Evolutionary conservation across 2,888 invertebrate species (phyloP).

Genomic region (Tenthredo scrophulariae): DNA sequence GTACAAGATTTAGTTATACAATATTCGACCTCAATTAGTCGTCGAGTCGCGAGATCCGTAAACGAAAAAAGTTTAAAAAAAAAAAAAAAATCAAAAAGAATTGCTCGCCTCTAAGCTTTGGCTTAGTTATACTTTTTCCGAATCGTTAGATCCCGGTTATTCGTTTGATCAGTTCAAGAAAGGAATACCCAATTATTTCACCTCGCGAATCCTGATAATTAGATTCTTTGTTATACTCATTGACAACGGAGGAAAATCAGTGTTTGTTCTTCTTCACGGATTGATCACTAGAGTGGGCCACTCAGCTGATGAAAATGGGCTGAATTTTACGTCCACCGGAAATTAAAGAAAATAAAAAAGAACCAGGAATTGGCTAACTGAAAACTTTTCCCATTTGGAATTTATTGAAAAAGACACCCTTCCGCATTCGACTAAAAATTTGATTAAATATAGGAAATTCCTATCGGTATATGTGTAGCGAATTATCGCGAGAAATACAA

Average conservation of each 20-base stretch:
- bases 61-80: not conserved
- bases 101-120: not conserved
- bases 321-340: not conserved
- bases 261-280: not conserved
- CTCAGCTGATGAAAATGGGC: not conserved
- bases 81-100: not conserved
- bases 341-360: not conserved
- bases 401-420: not conserved
- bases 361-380: not conserved
- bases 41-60: not conserved
- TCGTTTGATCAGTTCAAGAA: not conserved
- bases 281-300: not conserved
- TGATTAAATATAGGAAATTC: not conserved
- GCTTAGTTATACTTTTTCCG: not conserved
- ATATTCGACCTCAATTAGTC: not conserved
- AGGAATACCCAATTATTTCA: not conserved
- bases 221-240: slow-evolving; percentile 28
- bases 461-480: not conserved
- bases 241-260: not conserved
- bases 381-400: not conserved
- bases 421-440: not conserved
- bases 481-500: not conserved
- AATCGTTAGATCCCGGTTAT: not conserved
- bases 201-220: slow-evolving; percentile 14
- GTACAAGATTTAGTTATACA: not conserved